phyloP scores from a whole-genome alignment of 2,797 vertebrate genomes.

The Aldrovandia affinis region DNA sequence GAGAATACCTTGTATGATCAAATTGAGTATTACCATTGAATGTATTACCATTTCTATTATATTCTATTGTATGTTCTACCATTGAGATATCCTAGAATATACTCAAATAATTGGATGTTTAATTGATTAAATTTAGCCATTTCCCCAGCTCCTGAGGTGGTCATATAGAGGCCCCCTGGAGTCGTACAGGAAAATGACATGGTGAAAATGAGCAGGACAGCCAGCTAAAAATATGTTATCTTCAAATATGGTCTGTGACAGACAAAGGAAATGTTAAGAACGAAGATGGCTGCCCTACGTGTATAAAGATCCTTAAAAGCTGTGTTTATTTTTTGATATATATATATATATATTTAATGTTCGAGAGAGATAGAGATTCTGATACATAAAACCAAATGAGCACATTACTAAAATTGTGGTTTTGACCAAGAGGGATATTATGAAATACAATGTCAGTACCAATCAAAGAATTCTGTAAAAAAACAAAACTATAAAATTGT shows the following conservation, averaged over 20 bases:
- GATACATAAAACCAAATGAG: slow-evolving; percentile 16
- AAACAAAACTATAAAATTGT: slow-evolving; percentile 36
- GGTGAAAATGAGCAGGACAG: background rate
- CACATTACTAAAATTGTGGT: slow-evolving; percentile 26
- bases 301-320: slow-evolving; percentile 22
- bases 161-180: no score
- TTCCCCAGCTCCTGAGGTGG: background rate
- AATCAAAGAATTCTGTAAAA: slow-evolving; percentile 29
- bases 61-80: background rate
- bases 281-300: slow-evolving; percentile 13
- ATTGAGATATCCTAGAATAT: background rate
- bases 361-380: background rate
- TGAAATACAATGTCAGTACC: slow-evolving; percentile 34
- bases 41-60: no score
- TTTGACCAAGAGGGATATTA: slow-evolving; percentile 32
- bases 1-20: no score
- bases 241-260: slow-evolving; percentile 2
- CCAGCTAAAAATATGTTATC: background rate
- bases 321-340: background rate
- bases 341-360: slow-evolving; percentile 12
- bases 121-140: background rate
- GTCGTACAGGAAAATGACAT: no score
- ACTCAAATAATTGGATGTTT: background rate
- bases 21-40: no score
- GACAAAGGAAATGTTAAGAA: background rate